phyloP scores from a whole-genome alignment of 2,113 vertebrate genomes.

The Paradoxurus hermaphroditus region DNA sequence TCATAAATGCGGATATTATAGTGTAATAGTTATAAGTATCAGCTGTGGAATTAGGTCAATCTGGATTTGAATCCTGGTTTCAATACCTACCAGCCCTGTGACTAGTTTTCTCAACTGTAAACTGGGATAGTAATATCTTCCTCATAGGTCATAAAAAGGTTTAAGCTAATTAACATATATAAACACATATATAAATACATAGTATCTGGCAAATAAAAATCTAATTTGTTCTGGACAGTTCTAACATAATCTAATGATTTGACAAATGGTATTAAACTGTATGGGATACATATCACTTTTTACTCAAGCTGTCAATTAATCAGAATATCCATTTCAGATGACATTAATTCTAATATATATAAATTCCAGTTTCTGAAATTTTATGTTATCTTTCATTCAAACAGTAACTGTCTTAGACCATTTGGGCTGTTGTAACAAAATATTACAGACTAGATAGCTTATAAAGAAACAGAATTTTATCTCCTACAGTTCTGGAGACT shows the following conservation, averaged over 20 bases:
- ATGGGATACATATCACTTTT: not conserved
- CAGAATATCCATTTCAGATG: not conserved
- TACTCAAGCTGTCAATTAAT: not conserved
- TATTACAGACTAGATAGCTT: not conserved
- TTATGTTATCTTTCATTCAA: not conserved
- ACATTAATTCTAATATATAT: not conserved
- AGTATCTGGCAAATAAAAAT: conserved; percentile 1
- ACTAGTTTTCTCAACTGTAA: conserved; percentile 19
- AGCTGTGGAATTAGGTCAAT: not conserved
- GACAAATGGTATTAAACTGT: not conserved
- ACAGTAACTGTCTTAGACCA: not conserved
- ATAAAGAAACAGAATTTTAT: not conserved
- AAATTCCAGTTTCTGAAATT: not conserved
- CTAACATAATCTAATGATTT: conserved; percentile 9
- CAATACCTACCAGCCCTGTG: too few species aligned
- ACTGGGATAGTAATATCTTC: not conserved
- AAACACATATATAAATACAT: not conserved
- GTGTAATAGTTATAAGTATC: not conserved
- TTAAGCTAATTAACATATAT: not conserved
- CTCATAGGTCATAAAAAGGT: not conserved
- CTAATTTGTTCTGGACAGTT: conserved; percentile 28
- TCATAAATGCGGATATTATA: not conserved
- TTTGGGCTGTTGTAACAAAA: not conserved
- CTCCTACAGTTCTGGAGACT: not conserved
- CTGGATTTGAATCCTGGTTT: too few species aligned